Conservation (phyloP, 2,888 invertebrate species). For the Onchidella celtica region DNA sequence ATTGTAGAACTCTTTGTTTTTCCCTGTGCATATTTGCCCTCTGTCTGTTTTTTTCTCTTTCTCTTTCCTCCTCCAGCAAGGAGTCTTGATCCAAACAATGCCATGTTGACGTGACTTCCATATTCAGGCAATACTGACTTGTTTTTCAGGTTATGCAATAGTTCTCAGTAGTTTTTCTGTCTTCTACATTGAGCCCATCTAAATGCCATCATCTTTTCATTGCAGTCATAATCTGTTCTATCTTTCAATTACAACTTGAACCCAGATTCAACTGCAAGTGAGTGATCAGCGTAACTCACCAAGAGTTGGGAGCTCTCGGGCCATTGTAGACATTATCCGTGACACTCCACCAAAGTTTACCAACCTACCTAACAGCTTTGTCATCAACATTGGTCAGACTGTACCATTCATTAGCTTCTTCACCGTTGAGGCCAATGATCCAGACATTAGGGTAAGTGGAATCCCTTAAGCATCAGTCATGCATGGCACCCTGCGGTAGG, state of each 20-base stretch:
- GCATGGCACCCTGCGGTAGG: too few relatives aligned
- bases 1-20: not conserved
- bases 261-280: constrained; percentile 66
- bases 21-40: not conserved
- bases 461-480: too few relatives aligned
- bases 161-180: too few relatives aligned
- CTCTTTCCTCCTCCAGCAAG: not conserved
- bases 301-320: constrained; percentile 56
- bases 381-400: constrained; percentile 48
- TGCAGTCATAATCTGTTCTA: too few relatives aligned
- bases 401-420: constrained; percentile 58
- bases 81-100: not conserved
- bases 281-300: constrained; percentile 62
- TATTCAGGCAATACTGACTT: too few relatives aligned
- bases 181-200: too few relatives aligned
- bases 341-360: constrained; percentile 37
- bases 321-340: constrained; percentile 59
- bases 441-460: constrained; percentile 58
- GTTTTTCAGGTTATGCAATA: too few relatives aligned
- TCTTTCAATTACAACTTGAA: constrained; percentile 20
- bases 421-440: constrained; percentile 66
- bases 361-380: constrained; percentile 25
- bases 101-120: not conserved
- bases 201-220: too few relatives aligned
- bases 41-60: not conserved